phyloP scores from a whole-genome alignment of 2,113 vertebrate genomes.

The Phoenicopterus ruber region DNA sequence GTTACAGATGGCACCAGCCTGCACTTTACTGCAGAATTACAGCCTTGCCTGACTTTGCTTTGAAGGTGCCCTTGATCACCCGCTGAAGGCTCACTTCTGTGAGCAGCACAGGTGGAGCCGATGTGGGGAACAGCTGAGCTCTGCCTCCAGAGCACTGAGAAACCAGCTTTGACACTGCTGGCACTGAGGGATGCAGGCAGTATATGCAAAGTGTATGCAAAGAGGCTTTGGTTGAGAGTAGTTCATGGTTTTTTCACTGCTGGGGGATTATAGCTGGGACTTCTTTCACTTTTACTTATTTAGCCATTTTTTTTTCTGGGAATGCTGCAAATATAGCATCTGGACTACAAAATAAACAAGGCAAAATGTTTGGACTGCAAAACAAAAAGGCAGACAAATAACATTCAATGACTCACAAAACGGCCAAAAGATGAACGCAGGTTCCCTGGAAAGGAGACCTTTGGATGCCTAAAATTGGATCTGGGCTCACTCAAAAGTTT shows the following conservation, averaged over 20 bases:
- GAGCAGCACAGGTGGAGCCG: not conserved
- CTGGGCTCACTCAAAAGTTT: not conserved
- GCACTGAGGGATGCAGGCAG: not conserved
- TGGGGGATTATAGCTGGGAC: not conserved
- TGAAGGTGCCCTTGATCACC: slow-evolving; percentile 7
- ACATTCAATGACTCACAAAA: not conserved
- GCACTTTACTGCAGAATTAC: not conserved
- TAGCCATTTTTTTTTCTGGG: not conserved
- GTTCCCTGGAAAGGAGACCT: not conserved
- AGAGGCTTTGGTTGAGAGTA: not conserved
- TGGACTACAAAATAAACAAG: not conserved
- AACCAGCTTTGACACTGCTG: not conserved
- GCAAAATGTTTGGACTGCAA: not conserved
- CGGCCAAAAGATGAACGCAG: not conserved
- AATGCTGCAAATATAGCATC: not conserved
- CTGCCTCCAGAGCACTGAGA: not conserved
- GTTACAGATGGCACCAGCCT: not conserved
- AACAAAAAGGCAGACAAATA: not conserved
- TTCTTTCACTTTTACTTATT: not conserved
- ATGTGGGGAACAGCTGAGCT: not conserved
- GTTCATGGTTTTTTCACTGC: not conserved
- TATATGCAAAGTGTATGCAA: fast-evolving
- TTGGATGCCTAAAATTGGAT: not conserved
- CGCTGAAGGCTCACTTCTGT: not conserved
- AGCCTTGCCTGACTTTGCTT: not conserved